A percentile compares a stretch with the other conserved stretches of the same genome.
Conservation (phyloP, 2,888 invertebrate genomes). For the Eudemis profundana region DNA sequence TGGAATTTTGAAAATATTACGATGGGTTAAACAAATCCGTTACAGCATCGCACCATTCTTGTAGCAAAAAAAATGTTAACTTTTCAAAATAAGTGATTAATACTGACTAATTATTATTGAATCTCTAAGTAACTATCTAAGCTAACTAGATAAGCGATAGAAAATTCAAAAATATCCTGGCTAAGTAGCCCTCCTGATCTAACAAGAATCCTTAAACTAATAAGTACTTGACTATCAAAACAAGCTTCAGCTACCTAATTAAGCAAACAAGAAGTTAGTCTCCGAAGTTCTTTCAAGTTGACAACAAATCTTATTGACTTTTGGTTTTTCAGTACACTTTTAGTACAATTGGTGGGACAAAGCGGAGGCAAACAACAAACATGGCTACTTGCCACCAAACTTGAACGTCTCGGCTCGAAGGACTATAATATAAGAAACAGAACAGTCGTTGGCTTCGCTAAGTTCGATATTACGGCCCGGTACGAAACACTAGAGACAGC, state of each 20-base stretch:
- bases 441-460: neutral
- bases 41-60: too few species aligned
- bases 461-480: slow-evolving; percentile 8
- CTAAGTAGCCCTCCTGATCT: neutral
- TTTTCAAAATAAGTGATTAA: too few species aligned
- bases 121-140: too few species aligned
- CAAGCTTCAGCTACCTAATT: slow-evolving; percentile 5
- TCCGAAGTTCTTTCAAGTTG: slow-evolving; percentile 4
- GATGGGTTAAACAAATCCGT: too few species aligned
- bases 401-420: neutral
- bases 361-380: slow-evolving; percentile 11
- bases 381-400: slow-evolving; percentile 27
- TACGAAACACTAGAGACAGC: slow-evolving; percentile 11
- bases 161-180: too few species aligned
- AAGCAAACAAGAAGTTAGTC: slow-evolving; percentile 1
- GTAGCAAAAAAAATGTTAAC: too few species aligned
- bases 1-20: too few species aligned
- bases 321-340: neutral
- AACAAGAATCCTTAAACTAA: slow-evolving; percentile 2
- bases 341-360: neutral
- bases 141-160: too few species aligned
- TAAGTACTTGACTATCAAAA: slow-evolving; percentile 5
- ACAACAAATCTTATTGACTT: neutral
- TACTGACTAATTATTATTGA: too few species aligned
- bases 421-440: neutral